These are phyloP conservation scores for Sceloporus tristichus DNA, from an alignment of 2,113 vertebrate genomes.

Conservation along the genomic window DNA sequence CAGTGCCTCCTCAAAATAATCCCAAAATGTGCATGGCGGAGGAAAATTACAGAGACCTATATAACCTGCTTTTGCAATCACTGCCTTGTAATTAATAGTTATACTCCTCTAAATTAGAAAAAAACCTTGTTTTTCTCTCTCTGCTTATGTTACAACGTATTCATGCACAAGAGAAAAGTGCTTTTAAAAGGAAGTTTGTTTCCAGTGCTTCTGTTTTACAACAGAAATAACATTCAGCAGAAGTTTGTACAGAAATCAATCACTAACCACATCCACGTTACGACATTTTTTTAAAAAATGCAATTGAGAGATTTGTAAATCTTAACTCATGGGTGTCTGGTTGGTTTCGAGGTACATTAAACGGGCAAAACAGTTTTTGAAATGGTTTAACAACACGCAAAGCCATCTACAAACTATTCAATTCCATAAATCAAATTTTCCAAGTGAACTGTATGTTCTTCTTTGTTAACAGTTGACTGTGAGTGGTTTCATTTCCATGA, in stretches of 20 bases:
- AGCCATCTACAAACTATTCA: neutral
- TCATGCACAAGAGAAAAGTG: conserved; percentile 1
- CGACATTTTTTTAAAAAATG: conserved; percentile 40
- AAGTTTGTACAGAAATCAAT: conserved; percentile 52
- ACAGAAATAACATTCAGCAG: conserved; percentile 45
- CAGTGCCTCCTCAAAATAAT: neutral
- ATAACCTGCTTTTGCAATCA: neutral
- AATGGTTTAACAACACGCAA: neutral
- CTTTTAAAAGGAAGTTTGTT: conserved; percentile 30
- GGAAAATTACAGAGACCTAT: neutral
- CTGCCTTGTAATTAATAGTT: too few relatives aligned
- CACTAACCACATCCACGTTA: conserved; percentile 32
- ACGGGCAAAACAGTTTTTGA: neutral
- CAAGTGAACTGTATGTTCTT: neutral
- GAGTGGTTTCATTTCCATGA: neutral
- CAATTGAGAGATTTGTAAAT: conserved; percentile 40
- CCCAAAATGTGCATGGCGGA: neutral
- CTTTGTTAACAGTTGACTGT: neutral
- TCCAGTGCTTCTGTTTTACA: conserved; percentile 44
- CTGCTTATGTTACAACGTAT: neutral
- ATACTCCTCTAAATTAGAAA: too few relatives aligned
- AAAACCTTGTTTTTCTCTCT: neutral
- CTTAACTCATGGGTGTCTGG: neutral
- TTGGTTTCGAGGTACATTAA: conserved; percentile 14
- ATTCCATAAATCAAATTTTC: neutral